Base-by-base conservation (phyloP, 2,888 invertebrate genomes). In the Epirrhoe alternata region DNA sequence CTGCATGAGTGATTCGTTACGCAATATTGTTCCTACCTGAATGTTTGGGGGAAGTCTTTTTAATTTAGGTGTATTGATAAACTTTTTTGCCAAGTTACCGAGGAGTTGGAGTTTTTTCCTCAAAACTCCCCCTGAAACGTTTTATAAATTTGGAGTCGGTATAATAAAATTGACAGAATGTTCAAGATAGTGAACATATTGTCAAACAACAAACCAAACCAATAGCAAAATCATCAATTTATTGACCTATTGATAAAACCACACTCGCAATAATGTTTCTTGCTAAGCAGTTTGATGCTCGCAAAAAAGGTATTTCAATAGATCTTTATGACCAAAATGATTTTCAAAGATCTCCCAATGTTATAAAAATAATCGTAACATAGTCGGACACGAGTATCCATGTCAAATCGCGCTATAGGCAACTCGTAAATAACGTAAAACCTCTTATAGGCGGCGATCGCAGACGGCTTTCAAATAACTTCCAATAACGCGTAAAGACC, bases 381-480 rank as follows among this genome's bases (percentile, higher is more conserved):
- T 51, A 68, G 42, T 57, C 30, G 49, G 57, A 71, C 54, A 68
- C 52, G 58, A 69, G 63, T 69, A 70, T 74, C 61, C 64, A 71
- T 73, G 73, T 74, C 68, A 75, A 76, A 77, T 71, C 49, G 73
- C 72, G 69, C 55, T 68, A 73, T 60, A 65, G 76, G 76, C 69
- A 74, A 74, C 69, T 77, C 74, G 70, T 78, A 82, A 79, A 78
- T 78, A 78, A 76, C 64, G 61, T 75, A 75, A 76, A 82, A 74
- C 75, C 78, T 75, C 77, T 78, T 78, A 75, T 65, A 77, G 75
- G 75, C 76, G 77, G 79, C 76, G 74, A 77, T 78, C 77, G 79
- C 80, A 80, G 80, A 81, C 80, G 78, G 80, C 76, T 85, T 83
- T 82, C 77, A 83, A 85, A 84, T 84, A 82, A 84, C 82, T 83